Conservation (phyloP, 2,797 vertebrate species). For the Xyrichtys novacula region DNA sequence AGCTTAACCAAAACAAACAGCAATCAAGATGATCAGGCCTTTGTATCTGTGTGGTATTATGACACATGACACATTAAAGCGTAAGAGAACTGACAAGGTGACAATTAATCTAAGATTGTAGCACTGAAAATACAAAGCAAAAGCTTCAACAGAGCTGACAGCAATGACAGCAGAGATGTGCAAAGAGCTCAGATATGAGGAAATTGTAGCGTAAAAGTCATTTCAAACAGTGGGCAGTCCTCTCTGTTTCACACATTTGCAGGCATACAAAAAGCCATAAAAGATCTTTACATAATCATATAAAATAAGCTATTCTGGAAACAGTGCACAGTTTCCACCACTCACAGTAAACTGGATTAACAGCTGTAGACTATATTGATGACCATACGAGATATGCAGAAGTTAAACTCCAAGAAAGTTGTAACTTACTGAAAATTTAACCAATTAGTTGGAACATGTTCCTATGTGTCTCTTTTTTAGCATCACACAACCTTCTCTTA, state of each 20-base stretch:
- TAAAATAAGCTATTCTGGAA: too few relatives aligned
- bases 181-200: background rate
- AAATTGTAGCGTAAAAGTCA: background rate
- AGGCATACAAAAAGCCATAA: background rate
- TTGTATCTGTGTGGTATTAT: slow-evolving; percentile 19
- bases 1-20: background rate
- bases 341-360: too few relatives aligned
- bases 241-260: background rate
- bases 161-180: background rate
- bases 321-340: too few relatives aligned
- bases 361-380: too few relatives aligned
- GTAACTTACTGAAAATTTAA: too few relatives aligned
- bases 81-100: slow-evolving; percentile 23
- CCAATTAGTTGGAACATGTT: too few relatives aligned
- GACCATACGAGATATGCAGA: too few relatives aligned
- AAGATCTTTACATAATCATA: background rate
- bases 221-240: background rate
- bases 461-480: too few relatives aligned
- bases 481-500: too few relatives aligned
- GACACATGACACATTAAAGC: slow-evolving; percentile 32
- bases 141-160: background rate
- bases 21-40: slow-evolving; percentile 34
- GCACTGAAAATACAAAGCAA: slow-evolving; percentile 28
- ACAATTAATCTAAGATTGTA: slow-evolving; percentile 19
- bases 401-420: too few relatives aligned